Base-by-base conservation (phyloP, 2,797 vertebrate genomes). In the Cryptoprocta ferox region DNA sequence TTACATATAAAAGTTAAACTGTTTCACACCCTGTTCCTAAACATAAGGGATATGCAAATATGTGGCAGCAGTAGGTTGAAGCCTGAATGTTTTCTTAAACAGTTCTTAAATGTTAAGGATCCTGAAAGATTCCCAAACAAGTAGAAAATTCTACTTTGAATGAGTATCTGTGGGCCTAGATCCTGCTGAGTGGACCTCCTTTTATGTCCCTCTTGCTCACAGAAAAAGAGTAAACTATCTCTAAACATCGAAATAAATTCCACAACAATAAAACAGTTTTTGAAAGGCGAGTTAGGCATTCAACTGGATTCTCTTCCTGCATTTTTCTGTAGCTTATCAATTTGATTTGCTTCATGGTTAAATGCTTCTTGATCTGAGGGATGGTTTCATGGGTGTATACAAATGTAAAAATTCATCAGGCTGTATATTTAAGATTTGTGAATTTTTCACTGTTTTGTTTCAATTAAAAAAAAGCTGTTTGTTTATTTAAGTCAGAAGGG, bases 371-470 rank as follows among this genome's bases (percentile, higher is more conserved):
- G 61, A 84, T 70, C 42, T 61, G 90, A 45, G 65, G 76, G 45
- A 30, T 87, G 48, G 81, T 71, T 92, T 84, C 3, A 0, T 66
- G 45, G 70, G 24, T 50, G 30, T 56, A 24, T 63, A 7, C 26
- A 3, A 76, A 18, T 50, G 68, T 73, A 78, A 88, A 68, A 91
- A 63, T 45, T 56, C 59, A n/a, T 30, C 66, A 24, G 37, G 28
- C 63, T 81, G 48, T 83, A 11, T 73, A 30, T 83, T 91, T 89
- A 93, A 95, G n/a, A 76, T 50, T 48, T 91, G 73, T 87, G 39
- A 21, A 14, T 91, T 94, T 96, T 56, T 78, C 16, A 59, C 66
- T 80, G 35, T 85, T 94, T 93, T 89, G 65, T 86, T 89, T 83
- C 63, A 53, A 53, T 78, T 32, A 53, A 53, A 53, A 87, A 89